These are phyloP conservation scores for Pararge aegeria DNA, from an alignment of 1,140 invertebrate genomes.

Conservation along the genomic window DNA sequence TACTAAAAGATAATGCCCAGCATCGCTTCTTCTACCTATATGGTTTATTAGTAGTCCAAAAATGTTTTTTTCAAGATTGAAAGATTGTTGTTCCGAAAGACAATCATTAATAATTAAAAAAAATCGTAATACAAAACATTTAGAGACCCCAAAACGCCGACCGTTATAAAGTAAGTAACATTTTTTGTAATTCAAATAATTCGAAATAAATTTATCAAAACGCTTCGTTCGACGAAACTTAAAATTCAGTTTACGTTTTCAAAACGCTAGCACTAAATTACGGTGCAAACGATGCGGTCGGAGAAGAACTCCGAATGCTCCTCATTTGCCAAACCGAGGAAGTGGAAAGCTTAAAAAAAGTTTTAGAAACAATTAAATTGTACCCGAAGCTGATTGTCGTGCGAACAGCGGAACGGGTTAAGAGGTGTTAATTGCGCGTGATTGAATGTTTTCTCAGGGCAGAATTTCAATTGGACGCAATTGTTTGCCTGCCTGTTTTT, in stretches of 20 bases:
- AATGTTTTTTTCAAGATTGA: too few species aligned
- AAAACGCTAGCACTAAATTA: background rate
- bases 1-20: too few species aligned
- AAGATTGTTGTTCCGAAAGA: too few species aligned
- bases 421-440: constrained; percentile 81
- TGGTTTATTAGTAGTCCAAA: too few species aligned
- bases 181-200: too few species aligned
- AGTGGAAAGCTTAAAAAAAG: constrained; percentile 26
- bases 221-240: background rate
- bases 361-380: constrained; percentile 30
- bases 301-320: background rate
- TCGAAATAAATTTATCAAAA: background rate
- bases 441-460: constrained; percentile 80
- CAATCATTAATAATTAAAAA: too few species aligned
- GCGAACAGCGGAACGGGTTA: constrained; percentile 75
- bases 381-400: constrained; percentile 30
- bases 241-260: background rate
- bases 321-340: constrained; percentile 11
- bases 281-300: constrained; percentile 3
- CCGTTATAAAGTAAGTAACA: too few species aligned
- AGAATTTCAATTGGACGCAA: constrained; percentile 77
- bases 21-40: too few species aligned
- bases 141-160: too few species aligned
- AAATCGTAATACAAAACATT: too few species aligned
- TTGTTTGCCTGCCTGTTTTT: constrained; percentile 62